These are phyloP conservation scores for Lates calcarifer DNA, from an alignment of 2,113 vertebrate species.

Conservation along the genomic window DNA sequence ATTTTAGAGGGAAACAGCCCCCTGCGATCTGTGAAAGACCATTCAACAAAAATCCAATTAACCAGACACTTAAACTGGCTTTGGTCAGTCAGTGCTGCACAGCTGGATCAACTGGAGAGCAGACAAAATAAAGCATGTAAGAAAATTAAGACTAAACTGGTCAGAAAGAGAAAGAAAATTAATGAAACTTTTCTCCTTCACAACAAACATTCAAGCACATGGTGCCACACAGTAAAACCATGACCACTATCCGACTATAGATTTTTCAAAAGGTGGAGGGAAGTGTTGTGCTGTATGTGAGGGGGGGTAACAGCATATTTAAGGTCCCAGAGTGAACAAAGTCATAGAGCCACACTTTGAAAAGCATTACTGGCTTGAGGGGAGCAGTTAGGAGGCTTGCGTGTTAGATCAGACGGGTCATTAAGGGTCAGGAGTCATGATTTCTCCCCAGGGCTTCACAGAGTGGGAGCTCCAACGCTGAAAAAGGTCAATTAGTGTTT, in stretches of 20 bases:
- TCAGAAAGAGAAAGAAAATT: background rate
- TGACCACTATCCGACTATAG: background rate
- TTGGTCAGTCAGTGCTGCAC: background rate
- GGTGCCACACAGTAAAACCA: background rate
- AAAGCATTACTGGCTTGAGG: constrained; percentile 19
- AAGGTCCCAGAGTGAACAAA: constrained; percentile 3
- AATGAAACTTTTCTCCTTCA: too few species aligned
- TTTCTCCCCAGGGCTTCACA: constrained; percentile 37
- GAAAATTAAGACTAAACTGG: background rate
- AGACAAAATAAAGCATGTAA: background rate
- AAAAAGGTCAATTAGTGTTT: constrained; percentile 45
- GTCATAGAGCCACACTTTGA: constrained; percentile 11
- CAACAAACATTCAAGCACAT: too few species aligned
- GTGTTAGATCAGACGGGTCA: constrained; percentile 31
- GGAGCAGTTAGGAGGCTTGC: constrained; percentile 11
- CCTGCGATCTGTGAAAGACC: background rate
- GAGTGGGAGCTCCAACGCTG: background rate
- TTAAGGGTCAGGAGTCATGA: constrained; percentile 32
- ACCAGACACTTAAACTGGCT: background rate
- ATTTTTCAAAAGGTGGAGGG: background rate
- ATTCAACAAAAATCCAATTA: background rate
- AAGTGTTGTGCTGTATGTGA: background rate
- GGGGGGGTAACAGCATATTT: background rate
- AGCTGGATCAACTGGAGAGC: background rate
- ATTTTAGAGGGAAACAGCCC: constrained; percentile 23